phyloP scores from a whole-genome alignment of 2,888 invertebrate species.

The Cryptocephalus moraei region DNA sequence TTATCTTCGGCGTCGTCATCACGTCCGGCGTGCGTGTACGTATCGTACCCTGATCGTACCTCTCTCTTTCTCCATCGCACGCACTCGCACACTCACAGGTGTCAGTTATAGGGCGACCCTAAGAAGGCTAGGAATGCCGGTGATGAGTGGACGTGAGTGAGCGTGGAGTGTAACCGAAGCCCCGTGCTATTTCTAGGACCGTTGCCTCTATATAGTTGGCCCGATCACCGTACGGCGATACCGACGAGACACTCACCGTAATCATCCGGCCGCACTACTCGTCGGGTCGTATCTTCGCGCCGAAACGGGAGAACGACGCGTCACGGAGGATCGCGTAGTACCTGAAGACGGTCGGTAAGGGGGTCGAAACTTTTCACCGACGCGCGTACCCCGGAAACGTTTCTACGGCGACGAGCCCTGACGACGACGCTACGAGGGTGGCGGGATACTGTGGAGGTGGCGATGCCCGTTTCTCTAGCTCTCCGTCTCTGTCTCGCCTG shows the following conservation, averaged over 20 bases:
- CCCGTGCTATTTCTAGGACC: slow-evolving; percentile 10
- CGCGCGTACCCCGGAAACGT: no score
- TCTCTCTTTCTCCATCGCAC: not conserved
- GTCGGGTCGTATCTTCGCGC: not conserved
- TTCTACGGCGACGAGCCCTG: not conserved
- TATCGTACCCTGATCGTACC: no score
- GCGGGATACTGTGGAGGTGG: slow-evolving; percentile 1
- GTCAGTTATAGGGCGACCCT: slow-evolving; percentile 7
- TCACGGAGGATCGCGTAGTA: no score
- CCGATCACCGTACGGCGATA: slow-evolving; percentile 21
- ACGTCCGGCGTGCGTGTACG: not conserved
- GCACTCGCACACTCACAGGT: slow-evolving; percentile 7
- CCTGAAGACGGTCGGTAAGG: no score
- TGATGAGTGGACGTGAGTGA: not conserved
- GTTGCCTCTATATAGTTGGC: slow-evolving; percentile 3
- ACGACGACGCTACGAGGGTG: not conserved
- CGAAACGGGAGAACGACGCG: not conserved
- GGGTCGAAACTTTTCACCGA: no score
- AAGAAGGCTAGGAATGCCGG: slow-evolving; percentile 13
- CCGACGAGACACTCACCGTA: slow-evolving; percentile 9
- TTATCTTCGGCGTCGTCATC: slow-evolving; percentile 1
- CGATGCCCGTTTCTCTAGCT: no score
- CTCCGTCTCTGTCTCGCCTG: no score
- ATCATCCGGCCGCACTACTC: slow-evolving; percentile 17
- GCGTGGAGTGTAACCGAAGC: slow-evolving; percentile 10